Percentiles rank a stretch among this genome's conserved stretches.
phyloP scores from a whole-genome alignment of 2,888 invertebrate species.

The Dryococelus australis region DNA sequence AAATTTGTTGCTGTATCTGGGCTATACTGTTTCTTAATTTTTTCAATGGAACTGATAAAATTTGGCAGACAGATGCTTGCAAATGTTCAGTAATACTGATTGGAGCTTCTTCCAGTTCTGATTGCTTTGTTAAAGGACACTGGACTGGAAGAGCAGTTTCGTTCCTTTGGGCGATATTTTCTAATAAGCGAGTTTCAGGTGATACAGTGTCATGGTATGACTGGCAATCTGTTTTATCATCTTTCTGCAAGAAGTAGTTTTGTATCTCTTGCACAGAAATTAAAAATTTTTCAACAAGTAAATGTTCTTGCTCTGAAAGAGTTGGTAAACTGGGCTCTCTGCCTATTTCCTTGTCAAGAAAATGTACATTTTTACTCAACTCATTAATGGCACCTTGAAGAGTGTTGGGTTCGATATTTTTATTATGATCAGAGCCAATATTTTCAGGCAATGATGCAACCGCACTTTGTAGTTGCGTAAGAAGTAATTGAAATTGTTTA shows the following conservation, averaged over 20 bases:
- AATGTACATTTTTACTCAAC: not conserved
- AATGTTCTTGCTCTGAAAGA: not conserved
- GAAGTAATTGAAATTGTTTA: not conserved
- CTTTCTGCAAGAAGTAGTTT: not conserved
- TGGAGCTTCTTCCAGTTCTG: not conserved
- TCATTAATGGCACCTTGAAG: not conserved
- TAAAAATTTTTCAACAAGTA: not conserved
- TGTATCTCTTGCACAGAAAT: not conserved
- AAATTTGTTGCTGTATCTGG: conserved; percentile 56
- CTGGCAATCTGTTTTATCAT: conserved; percentile 11
- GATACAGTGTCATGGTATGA: not conserved
- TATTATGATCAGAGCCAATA: not conserved
- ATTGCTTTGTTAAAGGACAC: not conserved
- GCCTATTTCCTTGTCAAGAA: not conserved
- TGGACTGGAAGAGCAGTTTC: not conserved
- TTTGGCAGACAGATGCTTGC: conserved; percentile 31
- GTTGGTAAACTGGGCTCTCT: not conserved
- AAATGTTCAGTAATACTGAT: conserved; percentile 49
- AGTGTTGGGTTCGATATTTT: not conserved
- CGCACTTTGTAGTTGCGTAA: not conserved
- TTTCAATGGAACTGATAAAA: conserved; percentile 44
- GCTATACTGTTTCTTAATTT: conserved; percentile 57
- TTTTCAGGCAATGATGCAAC: not conserved
- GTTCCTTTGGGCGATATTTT: not conserved
- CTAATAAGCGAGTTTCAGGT: not conserved